A percentile compares a stretch with the other conserved stretches of the same genome.
Evolutionary conservation across 2,888 invertebrate genomes (phyloP).

Genomic region (Euspilapteryx auroguttella): DNA sequence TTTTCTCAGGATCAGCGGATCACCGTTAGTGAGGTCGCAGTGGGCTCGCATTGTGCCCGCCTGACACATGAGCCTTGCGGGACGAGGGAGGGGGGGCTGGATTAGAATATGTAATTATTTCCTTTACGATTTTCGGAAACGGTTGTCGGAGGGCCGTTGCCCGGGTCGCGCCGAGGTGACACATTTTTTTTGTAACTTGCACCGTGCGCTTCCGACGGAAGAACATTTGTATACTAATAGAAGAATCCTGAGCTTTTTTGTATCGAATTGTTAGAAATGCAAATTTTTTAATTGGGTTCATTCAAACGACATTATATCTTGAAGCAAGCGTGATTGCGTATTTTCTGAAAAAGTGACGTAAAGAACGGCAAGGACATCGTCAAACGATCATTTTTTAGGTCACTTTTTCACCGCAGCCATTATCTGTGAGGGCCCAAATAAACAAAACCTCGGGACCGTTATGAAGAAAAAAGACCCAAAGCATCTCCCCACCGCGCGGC

Average conservation of each 20-base stretch:
- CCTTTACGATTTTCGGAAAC: conserved; percentile 58
- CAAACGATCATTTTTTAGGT: too few relatives aligned
- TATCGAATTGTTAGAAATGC: neutral
- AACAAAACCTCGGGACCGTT: conserved; percentile 47
- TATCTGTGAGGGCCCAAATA: conserved; percentile 38
- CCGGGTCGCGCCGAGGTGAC: conserved; percentile 9
- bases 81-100: conserved; percentile 34
- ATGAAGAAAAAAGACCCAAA: conserved; percentile 31
- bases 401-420: conserved; percentile 14
- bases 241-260: neutral
- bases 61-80: conserved; percentile 58
- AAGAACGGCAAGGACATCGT: too few relatives aligned
- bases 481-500: conserved; percentile 31
- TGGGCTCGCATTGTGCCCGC: too few relatives aligned
- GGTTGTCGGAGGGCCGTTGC: conserved; percentile 30
- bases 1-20: conserved; percentile 47
- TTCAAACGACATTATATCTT: neutral
- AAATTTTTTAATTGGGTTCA: neutral
- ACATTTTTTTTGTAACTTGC: conserved; percentile 4
- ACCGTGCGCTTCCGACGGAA: conserved; percentile 4
- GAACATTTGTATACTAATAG: conserved; percentile 1
- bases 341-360: too few relatives aligned
- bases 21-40: conserved; percentile 49
- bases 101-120: conserved; percentile 62
- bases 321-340: too few relatives aligned